Evolutionary conservation across 2,797 vertebrate genomes (phyloP).

Genomic region (Vipera latastei): DNA sequence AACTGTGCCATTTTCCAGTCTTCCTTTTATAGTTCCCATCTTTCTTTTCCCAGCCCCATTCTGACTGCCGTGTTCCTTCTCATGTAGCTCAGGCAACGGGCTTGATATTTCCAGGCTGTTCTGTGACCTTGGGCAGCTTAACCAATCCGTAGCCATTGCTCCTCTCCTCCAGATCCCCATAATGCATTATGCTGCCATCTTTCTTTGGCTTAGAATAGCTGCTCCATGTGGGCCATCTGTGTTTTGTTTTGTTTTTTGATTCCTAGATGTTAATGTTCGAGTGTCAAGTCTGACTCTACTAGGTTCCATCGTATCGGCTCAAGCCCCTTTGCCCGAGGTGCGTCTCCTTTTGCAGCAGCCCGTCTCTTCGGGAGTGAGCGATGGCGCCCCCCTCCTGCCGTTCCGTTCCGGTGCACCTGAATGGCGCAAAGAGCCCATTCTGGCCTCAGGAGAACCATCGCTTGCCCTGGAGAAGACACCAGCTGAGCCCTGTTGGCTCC

Average conservation of each 20-base stretch:
- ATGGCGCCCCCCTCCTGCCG: slow-evolving; percentile 64
- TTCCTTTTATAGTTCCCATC: not conserved
- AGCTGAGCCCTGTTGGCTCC: slow-evolving; percentile 80
- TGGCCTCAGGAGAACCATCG: slow-evolving; percentile 44
- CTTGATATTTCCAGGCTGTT: not conserved
- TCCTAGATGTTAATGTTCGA: slow-evolving; percentile 88
- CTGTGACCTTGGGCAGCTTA: not conserved
- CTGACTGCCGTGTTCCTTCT: not conserved
- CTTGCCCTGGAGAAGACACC: not conserved
- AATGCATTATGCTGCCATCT: not conserved
- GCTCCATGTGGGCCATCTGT: not conserved
- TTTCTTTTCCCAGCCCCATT: not conserved
- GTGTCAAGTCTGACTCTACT: slow-evolving; percentile 91
- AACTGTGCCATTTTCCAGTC: not conserved
- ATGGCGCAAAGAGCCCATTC: slow-evolving; percentile 51
- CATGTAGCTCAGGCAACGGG: not conserved
- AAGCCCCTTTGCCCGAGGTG: slow-evolving; percentile 90
- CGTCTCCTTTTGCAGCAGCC: slow-evolving; percentile 88
- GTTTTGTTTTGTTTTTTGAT: not conserved
- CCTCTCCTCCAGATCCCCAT: not conserved
- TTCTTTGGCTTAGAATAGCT: not conserved
- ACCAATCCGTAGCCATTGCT: not conserved
- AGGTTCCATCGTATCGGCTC: slow-evolving; percentile 85
- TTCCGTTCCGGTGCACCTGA: slow-evolving; percentile 54
- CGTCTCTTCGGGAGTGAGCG: slow-evolving; percentile 62